These are phyloP conservation scores for Falco punctatus DNA, from an alignment of 2,113 vertebrate species.

Conservation along the genomic window DNA sequence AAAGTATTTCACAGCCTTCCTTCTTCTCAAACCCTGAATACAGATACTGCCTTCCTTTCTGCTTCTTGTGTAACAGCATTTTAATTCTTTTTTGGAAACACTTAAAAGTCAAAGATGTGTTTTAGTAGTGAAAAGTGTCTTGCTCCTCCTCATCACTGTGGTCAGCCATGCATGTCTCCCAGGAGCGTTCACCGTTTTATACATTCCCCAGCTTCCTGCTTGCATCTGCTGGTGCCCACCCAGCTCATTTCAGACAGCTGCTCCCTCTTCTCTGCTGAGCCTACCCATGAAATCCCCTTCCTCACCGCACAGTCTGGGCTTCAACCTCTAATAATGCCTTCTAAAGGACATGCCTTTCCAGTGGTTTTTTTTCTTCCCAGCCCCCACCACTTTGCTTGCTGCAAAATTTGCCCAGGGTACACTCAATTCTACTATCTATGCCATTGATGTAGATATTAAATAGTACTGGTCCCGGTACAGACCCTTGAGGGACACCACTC, in stretches of 20 bases:
- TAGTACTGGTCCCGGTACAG: background rate
- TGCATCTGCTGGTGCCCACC: background rate
- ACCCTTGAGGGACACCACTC: background rate
- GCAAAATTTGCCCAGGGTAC: background rate
- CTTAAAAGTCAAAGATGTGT: background rate
- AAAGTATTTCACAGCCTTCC: background rate
- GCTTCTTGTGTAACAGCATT: background rate
- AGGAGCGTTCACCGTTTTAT: background rate
- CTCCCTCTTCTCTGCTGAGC: background rate
- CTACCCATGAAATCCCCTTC: background rate
- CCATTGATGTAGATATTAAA: background rate
- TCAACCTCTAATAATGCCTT: background rate
- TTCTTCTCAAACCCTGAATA: background rate
- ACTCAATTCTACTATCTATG: background rate
- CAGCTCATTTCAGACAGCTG: background rate
- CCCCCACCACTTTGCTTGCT: background rate
- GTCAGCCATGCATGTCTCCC: background rate
- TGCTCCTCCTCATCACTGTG: background rate
- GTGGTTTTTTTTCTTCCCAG: background rate
- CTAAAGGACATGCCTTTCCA: background rate
- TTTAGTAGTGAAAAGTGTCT: background rate
- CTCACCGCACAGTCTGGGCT: background rate
- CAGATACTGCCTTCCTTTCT: background rate
- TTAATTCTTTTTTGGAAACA: background rate
- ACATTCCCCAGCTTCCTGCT: background rate